phyloP scores from a whole-genome alignment of 2,888 invertebrate genomes.

The Drosophila leonis region DNA sequence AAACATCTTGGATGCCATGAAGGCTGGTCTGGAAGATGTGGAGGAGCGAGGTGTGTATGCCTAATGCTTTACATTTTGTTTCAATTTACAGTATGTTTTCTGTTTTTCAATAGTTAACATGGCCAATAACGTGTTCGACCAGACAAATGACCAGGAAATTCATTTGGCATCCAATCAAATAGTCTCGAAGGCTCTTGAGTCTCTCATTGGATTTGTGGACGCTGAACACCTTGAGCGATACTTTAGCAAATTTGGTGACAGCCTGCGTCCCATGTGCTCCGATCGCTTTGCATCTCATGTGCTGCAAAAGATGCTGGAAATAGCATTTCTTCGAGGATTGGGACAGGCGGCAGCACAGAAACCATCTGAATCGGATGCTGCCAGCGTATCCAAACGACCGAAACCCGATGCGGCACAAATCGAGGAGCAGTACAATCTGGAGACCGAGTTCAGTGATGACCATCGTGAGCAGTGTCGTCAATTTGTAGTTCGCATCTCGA shows the following conservation, averaged over 20 bases:
- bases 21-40: conserved; percentile 88
- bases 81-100: not conserved
- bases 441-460: conserved; percentile 84
- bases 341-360: conserved; percentile 59
- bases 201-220: conserved; percentile 89
- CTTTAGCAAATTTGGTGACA: conserved; percentile 88
- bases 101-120: conserved; percentile 83
- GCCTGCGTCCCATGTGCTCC: conserved; percentile 89
- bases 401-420: conserved; percentile 64
- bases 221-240: conserved; percentile 88
- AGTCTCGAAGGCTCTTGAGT: conserved; percentile 91
- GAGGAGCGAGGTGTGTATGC: conserved; percentile 89
- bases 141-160: conserved; percentile 90
- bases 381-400: conserved; percentile 65
- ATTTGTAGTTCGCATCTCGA: conserved; percentile 90
- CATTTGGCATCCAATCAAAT: conserved; percentile 92
- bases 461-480: conserved; percentile 87
- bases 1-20: conserved; percentile 90
- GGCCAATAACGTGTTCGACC: conserved; percentile 91
- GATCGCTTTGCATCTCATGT: conserved; percentile 93
- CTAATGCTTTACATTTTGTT: not conserved
- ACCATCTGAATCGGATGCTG: conserved; percentile 66
- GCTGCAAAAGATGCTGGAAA: conserved; percentile 88
- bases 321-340: conserved; percentile 82
- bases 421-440: conserved; percentile 82